phyloP scores from a whole-genome alignment of 2,113 vertebrate species.

The Paedocypris sp. region DNA sequence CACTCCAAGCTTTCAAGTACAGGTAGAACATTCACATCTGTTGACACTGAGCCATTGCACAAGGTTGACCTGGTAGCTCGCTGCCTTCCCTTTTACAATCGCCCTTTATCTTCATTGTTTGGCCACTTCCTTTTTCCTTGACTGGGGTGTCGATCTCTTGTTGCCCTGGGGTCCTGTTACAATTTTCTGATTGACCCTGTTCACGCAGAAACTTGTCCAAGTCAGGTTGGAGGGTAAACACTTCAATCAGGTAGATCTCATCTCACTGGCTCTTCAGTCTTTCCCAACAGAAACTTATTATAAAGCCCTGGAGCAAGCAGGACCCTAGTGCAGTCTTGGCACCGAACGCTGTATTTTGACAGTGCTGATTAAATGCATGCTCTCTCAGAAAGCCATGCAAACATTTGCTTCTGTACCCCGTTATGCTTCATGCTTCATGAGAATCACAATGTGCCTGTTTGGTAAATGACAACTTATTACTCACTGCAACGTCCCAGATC shows the following conservation, averaged over 20 bases:
- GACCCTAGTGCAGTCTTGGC: too few species aligned
- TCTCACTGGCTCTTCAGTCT: not conserved
- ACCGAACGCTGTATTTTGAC: slow-evolving; percentile 7
- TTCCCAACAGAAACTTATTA: too few species aligned
- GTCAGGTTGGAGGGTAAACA: slow-evolving; percentile 5
- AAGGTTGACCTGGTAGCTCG: not conserved
- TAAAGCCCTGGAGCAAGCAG: too few species aligned
- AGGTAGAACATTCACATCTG: not conserved
- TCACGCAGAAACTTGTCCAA: slow-evolving; percentile 3
- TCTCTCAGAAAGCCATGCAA: slow-evolving; percentile 13
- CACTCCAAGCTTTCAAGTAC: too few species aligned
- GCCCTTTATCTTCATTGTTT: not conserved
- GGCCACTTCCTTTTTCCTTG: slow-evolving; percentile 9
- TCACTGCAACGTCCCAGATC: not conserved
- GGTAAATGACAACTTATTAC: not conserved
- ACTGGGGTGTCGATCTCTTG: not conserved
- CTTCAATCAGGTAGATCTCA: not conserved
- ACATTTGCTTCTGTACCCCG: slow-evolving; percentile 3
- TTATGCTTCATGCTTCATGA: not conserved
- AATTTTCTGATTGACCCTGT: slow-evolving; percentile 10
- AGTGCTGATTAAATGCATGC: not conserved
- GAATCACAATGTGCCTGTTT: not conserved
- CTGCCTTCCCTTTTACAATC: not conserved
- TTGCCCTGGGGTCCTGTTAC: not conserved
- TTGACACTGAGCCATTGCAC: not conserved